phyloP scores from a whole-genome alignment of 1,140 invertebrate genomes.

The Drosophila bocqueti region DNA sequence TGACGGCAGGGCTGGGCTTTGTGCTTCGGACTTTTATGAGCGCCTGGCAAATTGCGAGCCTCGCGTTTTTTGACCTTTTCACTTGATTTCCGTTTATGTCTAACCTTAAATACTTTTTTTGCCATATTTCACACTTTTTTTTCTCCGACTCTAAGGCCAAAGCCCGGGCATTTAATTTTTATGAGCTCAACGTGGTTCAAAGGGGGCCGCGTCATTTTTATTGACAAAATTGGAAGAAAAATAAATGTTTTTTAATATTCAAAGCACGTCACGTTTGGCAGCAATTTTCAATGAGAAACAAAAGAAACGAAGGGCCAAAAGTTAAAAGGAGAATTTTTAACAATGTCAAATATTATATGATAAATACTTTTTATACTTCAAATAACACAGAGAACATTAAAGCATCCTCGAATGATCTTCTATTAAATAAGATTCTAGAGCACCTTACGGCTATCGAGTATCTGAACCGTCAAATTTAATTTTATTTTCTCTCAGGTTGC shows the following conservation, averaged over 20 bases:
- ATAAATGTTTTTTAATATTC: constrained; percentile 68
- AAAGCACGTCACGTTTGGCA: constrained; percentile 34
- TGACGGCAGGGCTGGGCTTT: constrained; percentile 18
- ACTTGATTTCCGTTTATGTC: constrained; percentile 78
- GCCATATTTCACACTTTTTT: constrained; percentile 29
- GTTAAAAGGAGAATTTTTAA: constrained; percentile 49
- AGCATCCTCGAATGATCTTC: too few species aligned
- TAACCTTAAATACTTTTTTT: constrained; percentile 35
- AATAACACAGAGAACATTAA: neutral
- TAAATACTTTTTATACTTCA: too few species aligned
- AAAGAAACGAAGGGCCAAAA: neutral
- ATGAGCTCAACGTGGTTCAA: constrained; percentile 41
- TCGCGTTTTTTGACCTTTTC: constrained; percentile 71
- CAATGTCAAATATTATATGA: neutral
- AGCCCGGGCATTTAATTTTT: constrained; percentile 58
- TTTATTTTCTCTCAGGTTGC: too few species aligned
- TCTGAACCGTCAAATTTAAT: too few species aligned
- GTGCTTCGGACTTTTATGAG: constrained; percentile 37
- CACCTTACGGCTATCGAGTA: too few species aligned
- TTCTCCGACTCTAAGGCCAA: neutral
- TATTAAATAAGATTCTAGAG: too few species aligned
- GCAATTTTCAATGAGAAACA: constrained; percentile 68
- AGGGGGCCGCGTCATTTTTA: constrained; percentile 16
- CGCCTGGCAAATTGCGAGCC: constrained; percentile 67
- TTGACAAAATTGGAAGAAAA: constrained; percentile 20